These are phyloP conservation scores for Lochmaea capreae DNA, from an alignment of 2,888 invertebrate genomes.

Conservation along the genomic window DNA sequence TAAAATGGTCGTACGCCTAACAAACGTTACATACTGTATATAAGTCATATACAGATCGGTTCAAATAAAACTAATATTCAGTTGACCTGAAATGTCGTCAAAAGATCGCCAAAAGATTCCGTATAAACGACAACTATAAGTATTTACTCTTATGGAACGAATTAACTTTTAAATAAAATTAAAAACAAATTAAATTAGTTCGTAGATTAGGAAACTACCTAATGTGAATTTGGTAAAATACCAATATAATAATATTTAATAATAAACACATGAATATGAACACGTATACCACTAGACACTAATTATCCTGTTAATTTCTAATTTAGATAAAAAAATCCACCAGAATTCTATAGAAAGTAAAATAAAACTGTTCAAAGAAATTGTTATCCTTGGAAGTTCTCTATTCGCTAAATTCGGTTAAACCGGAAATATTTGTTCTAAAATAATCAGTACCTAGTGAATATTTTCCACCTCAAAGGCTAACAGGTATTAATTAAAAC, in stretches of 20 bases:
- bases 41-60: neutral
- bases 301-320: conserved; percentile 11
- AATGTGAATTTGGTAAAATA: conserved; percentile 7
- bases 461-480: neutral
- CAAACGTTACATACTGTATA: no score
- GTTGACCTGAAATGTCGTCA: neutral
- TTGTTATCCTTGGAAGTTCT: neutral
- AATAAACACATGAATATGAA: conserved; percentile 17
- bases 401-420: neutral
- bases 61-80: neutral
- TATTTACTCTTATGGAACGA: neutral
- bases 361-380: neutral
- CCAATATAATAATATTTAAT: neutral
- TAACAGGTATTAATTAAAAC: neutral
- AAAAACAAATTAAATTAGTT: conserved; percentile 12
- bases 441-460: neutral
- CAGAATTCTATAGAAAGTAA: neutral
- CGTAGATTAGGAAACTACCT: conserved; percentile 1
- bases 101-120: neutral
- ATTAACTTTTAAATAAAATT: neutral
- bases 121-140: neutral
- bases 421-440: neutral
- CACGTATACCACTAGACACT: conserved; percentile 16
- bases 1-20: no score
- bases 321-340: conserved; percentile 10